Evolutionary conservation across 2,797 vertebrate species (phyloP), one percentile per base, ranked within the genome.

Genomic region (Onychomys torridus): DNA sequence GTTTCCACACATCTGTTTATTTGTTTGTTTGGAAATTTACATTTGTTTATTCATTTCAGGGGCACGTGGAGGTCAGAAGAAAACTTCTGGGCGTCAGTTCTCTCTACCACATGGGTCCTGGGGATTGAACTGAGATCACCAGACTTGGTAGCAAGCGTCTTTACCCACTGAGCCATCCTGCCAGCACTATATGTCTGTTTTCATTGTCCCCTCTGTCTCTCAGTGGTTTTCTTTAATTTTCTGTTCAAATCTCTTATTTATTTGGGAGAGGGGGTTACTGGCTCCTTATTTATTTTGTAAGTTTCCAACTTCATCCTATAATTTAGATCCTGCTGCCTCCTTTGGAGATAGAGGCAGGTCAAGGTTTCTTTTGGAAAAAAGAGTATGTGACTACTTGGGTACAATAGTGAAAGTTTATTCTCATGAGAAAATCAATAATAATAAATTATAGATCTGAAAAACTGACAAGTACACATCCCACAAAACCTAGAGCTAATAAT

Each of bases 281-380:
- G 49, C 37, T 76, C 37, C 77, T 8, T 77, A 93, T 59, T 92
- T 96, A 92, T 94, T 96, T 95, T 92, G 57, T 91, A 81, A 46
- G 89, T 93, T 95, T 29, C 83, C 71, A 87, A 34, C 90, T 94
- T 92, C 95, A n/a, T 65, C 29, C 12, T 85, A 25, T 77, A 82
- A 85, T 89, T 89, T 93, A 21, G 78, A 82, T 92, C 34, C 32
- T 84, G 59, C 57, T 90, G 9, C 85, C 96, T 81, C 77, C 37
- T 92, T 97, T 92, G 92, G 86, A 94, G 65, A n/a, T 0, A 82
- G 57, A 55, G n/a, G 27, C 21, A 61, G 46, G 43, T 78, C n/a
- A 94, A 82, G 32, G 59, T 78, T 95, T 96, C 88, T 29, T 85
- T 92, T 90, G 71, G 90, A 57, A 55, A 95, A 84, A 91, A 87